phyloP scores from a whole-genome alignment of 1,140 invertebrate species.

The Hermatobates lingyangjiaoensis region DNA sequence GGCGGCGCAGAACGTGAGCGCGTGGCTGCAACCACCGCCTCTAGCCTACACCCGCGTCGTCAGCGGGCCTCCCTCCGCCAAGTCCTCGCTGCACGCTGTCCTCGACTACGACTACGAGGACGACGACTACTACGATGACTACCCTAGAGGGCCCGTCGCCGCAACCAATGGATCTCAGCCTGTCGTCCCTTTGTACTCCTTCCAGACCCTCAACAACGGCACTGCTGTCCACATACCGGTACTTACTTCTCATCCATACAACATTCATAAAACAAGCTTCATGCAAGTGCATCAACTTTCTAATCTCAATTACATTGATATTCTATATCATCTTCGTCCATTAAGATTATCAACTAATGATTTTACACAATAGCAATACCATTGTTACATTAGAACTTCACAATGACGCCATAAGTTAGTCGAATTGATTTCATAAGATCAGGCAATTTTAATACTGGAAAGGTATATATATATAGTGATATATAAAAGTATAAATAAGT shows the following conservation, averaged over 20 bases:
- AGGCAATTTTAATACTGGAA: too few relatives aligned
- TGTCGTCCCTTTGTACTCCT: constrained; percentile 66
- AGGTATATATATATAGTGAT: too few relatives aligned
- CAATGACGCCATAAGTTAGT: too few relatives aligned
- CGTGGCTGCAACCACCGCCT: not conserved
- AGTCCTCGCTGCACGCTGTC: constrained; percentile 46
- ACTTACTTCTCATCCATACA: constrained; percentile 26
- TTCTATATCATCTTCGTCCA: too few relatives aligned
- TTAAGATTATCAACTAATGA: too few relatives aligned
- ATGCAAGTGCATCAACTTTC: too few relatives aligned
- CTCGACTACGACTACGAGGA: constrained; percentile 35
- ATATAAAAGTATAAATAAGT: too few relatives aligned
- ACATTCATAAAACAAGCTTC: not conserved
- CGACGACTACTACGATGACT: constrained; percentile 29
- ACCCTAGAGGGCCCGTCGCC: constrained; percentile 49
- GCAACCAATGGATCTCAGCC: constrained; percentile 52
- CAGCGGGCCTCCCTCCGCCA: constrained; percentile 26
- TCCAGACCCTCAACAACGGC: constrained; percentile 61
- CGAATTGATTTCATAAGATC: too few relatives aligned
- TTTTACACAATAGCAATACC: too few relatives aligned
- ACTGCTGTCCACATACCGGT: constrained; percentile 71
- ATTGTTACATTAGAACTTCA: too few relatives aligned
- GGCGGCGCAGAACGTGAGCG: too few relatives aligned
- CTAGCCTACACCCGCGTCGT: constrained; percentile 16
- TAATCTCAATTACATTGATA: too few relatives aligned